phyloP scores from a whole-genome alignment of 2,113 vertebrate species.

The Cyanistes caeruleus region DNA sequence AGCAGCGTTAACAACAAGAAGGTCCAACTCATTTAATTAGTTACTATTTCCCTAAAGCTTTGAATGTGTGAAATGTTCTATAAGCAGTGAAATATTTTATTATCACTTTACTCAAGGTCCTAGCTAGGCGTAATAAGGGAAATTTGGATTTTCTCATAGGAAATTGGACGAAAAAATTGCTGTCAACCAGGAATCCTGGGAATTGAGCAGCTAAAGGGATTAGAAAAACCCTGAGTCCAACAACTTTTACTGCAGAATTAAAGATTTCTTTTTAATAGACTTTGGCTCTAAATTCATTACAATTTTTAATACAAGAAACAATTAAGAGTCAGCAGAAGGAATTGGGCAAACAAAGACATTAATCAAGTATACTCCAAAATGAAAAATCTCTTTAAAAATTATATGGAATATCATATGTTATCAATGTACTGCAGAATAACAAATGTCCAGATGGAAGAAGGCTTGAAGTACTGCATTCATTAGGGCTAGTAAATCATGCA shows the following conservation, averaged over 20 bases:
- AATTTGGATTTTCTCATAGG: constrained; percentile 12
- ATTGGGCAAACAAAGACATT: constrained; percentile 52
- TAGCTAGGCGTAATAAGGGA: not conserved
- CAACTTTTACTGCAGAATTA: constrained; percentile 22
- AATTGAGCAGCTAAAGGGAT: constrained; percentile 36
- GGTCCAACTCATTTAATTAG: constrained; percentile 47
- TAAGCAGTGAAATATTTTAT: constrained; percentile 27
- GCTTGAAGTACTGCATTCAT: constrained; percentile 39
- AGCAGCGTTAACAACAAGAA: not conserved
- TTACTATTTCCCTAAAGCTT: constrained; percentile 24
- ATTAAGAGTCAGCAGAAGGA: constrained; percentile 38
- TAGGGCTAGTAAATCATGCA: constrained; percentile 31
- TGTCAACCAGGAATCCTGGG: constrained; percentile 22
- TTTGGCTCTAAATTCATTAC: constrained; percentile 54
- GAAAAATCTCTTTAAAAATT: constrained; percentile 45
- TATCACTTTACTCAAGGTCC: constrained; percentile 31
- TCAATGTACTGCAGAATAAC: not conserved
- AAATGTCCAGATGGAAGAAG: constrained; percentile 54
- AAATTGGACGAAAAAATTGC: constrained; percentile 12
- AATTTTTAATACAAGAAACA: constrained; percentile 53
- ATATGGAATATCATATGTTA: not conserved
- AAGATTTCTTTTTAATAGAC: constrained; percentile 50
- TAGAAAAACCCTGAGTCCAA: not conserved
- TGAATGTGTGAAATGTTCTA: not conserved
- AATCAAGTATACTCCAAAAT: constrained; percentile 48